Percentiles rank a stretch among this genome's conserved stretches.
Conservation (phyloP, 2,888 invertebrate genomes). For the Clepsis dumicolana region DNA sequence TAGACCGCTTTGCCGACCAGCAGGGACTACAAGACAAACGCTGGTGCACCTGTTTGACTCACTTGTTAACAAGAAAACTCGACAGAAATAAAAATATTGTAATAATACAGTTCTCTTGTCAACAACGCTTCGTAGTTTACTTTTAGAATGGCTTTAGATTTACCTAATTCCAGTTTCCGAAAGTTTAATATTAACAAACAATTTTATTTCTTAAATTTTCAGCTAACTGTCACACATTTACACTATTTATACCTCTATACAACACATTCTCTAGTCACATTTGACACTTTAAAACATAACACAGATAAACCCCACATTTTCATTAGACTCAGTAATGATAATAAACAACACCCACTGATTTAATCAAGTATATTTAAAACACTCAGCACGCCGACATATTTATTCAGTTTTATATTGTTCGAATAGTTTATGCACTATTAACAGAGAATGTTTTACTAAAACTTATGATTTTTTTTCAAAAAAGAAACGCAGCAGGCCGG, state of each 20-base stretch:
- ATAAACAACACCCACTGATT: conserved; percentile 38
- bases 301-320: conserved; percentile 44
- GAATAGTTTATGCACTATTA: conserved; percentile 68
- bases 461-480: conserved; percentile 83
- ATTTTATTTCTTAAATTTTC: conserved; percentile 61
- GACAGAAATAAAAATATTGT: conserved; percentile 6
- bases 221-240: conserved; percentile 56
- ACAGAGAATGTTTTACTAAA: conserved; percentile 83
- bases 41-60: conserved; percentile 65
- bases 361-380: conserved; percentile 24
- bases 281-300: conserved; percentile 44
- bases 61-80: conserved; percentile 55
- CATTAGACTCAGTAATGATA: conserved; percentile 40
- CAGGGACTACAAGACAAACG: conserved; percentile 63
- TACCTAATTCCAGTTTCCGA: conserved; percentile 47
- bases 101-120: conserved; percentile 55
- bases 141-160: conserved; percentile 72
- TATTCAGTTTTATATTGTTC: conserved; percentile 47
- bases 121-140: conserved; percentile 67
- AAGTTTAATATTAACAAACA: conserved; percentile 51
- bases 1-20: conserved; percentile 77
- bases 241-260: conserved; percentile 13
- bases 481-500: conserved; percentile 91
- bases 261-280: conserved; percentile 14
- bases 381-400: conserved; percentile 44